These are phyloP conservation scores for Lepidurus couesii DNA, from an alignment of 1,140 invertebrate genomes.

Conservation along the genomic window DNA sequence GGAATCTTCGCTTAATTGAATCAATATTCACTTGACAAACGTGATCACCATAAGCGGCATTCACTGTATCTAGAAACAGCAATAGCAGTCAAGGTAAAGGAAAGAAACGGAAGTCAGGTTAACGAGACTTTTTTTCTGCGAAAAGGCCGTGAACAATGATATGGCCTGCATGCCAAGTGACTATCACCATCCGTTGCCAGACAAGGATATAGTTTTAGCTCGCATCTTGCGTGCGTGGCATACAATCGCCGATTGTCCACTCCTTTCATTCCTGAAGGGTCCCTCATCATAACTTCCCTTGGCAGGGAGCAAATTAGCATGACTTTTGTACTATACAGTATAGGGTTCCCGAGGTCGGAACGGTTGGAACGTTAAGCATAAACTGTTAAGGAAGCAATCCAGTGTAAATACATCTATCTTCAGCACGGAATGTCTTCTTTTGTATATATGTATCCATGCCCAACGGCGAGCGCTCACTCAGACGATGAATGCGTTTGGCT, in stretches of 20 bases:
- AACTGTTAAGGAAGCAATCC: constrained; percentile 8
- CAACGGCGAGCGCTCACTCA: background rate
- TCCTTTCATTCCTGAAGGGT: background rate
- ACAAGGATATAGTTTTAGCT: background rate
- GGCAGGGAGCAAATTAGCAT: background rate
- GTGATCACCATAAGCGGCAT: too few relatives aligned
- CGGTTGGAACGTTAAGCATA: background rate
- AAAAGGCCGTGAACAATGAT: background rate
- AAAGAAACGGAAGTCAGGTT: too few relatives aligned
- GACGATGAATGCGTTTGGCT: background rate
- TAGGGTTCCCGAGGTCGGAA: background rate
- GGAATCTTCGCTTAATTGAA: too few relatives aligned
- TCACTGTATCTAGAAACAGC: too few relatives aligned
- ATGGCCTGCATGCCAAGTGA: background rate
- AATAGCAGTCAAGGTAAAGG: too few relatives aligned
- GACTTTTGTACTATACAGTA: background rate
- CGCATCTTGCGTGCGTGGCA: background rate
- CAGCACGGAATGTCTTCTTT: background rate
- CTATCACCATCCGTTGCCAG: constrained; percentile 8
- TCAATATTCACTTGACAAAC: too few relatives aligned
- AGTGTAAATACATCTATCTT: background rate
- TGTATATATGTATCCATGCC: background rate
- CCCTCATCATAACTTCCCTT: background rate
- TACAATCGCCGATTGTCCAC: background rate
- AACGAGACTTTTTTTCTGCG: background rate